Conservation (phyloP, 2,797 vertebrate genomes). For the Rhinoraja longicauda region DNA sequence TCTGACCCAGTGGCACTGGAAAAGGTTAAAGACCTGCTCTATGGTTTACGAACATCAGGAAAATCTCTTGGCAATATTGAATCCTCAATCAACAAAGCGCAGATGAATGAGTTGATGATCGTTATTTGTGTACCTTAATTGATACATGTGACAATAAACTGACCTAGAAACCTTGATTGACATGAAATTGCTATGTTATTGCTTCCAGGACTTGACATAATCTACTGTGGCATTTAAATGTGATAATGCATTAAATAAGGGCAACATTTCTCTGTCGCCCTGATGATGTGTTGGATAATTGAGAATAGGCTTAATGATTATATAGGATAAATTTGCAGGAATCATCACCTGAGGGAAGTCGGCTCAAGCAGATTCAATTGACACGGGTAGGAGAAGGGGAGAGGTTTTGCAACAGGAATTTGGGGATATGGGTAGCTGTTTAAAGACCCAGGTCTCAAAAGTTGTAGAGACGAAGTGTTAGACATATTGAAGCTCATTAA, state of each 20-base stretch:
- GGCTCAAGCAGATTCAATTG: not conserved
- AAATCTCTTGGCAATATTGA: not conserved
- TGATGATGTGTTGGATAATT: not conserved
- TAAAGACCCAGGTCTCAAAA: too few relatives aligned
- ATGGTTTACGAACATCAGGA: not conserved
- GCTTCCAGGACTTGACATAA: not conserved
- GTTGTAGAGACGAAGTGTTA: too few relatives aligned
- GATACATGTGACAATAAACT: too few relatives aligned
- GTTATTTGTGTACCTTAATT: not conserved
- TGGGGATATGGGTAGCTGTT: too few relatives aligned
- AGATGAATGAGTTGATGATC: not conserved
- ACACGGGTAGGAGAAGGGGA: too few relatives aligned
- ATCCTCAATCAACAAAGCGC: not conserved
- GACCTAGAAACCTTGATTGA: not conserved
- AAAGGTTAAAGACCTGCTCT: not conserved
- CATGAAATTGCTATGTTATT: not conserved
- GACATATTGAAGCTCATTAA: too few relatives aligned
- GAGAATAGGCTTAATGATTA: not conserved
- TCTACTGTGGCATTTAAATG: not conserved
- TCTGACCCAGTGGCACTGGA: not conserved
- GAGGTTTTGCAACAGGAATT: too few relatives aligned
- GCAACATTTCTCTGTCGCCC: not conserved
- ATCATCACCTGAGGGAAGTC: not conserved
- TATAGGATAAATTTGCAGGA: not conserved
- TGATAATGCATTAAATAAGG: not conserved